Conservation (phyloP, 2,113 vertebrate species). For the Falco punctatus region DNA sequence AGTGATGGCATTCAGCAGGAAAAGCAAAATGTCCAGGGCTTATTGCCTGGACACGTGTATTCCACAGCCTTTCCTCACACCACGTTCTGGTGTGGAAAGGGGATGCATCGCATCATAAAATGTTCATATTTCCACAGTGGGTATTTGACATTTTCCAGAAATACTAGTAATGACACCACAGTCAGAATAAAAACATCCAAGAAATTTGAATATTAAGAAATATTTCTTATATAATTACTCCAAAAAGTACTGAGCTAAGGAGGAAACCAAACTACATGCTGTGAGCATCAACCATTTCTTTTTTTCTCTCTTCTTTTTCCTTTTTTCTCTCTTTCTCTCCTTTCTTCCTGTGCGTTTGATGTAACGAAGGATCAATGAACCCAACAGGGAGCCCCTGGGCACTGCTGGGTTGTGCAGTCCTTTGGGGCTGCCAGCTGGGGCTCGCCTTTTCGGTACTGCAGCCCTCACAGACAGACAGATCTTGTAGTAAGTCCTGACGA, state of each 20-base stretch:
- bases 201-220: background rate
- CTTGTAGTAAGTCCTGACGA: background rate
- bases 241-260: background rate
- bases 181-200: background rate
- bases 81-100: background rate
- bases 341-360: no score
- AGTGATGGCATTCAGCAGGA: background rate
- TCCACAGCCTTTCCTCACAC: no score
- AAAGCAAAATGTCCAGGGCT: background rate
- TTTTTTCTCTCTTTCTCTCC: no score
- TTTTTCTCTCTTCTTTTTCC: no score
- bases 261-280: background rate
- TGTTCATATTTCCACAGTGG: fast-evolving
- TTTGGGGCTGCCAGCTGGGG: fast-evolving
- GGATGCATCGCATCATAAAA: background rate
- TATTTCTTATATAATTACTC: background rate
- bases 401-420: fast-evolving
- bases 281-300: background rate
- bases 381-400: background rate
- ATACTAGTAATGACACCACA: background rate
- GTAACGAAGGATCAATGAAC: fast-evolving
- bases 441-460: background rate
- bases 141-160: background rate
- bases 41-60: fast-evolving
- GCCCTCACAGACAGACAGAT: fast-evolving